Base-by-base conservation (phyloP, 1,140 invertebrate genomes). In the Pseudomyrmex sp. region DNA sequence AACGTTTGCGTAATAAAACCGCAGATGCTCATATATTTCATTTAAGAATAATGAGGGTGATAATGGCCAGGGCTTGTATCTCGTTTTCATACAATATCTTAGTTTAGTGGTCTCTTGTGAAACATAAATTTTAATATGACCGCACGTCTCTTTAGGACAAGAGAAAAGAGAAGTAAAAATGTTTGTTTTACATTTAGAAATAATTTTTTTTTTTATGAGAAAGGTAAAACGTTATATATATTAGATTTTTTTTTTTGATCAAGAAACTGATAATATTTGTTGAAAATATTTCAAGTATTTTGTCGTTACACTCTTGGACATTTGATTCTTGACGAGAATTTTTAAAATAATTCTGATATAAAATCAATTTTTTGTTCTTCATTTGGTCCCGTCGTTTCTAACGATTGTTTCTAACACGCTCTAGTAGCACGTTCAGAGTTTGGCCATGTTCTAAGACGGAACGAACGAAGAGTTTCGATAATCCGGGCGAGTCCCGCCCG, bases 41-140 rank as follows among this genome's bases (percentile, higher is more conserved):
- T 20, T 86, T 84, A 84, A 84, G 65, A 79, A 20, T 84, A 79
- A 73, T 46, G 50, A 62, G 56, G n/a, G 10, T 15, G 52, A 35
- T 73, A 86, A 85, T 86, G 48, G 54, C 9, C 12, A 85, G 63
- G 9, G 20, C 61, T n/a, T 73, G 85, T 80, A 86, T 1, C 18
- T 13, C 83, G 18, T 56, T 68, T 84, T 52, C 26, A 69, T 46
- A 61, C 46, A 58, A 70, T 23, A 72, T 69, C n/a, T 18, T 3
- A 50, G 15, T 18, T 26, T 18, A 59, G 23, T 76, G 48, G 35
- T 83, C 52, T 26, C 18, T 65, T 4, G 13, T 56, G 26, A 59
- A 48, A 82, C 35, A 73, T 50, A 63, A n/a, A 35, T 82, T 74
- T 5, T 74, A 54, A 63, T 44, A 44, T 52, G 13, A 23, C 9